Percentiles rank a stretch among this genome's conserved stretches.
Evolutionary conservation across 2,888 invertebrate species (phyloP).

Genomic region (Agriopis leucophaearia): DNA sequence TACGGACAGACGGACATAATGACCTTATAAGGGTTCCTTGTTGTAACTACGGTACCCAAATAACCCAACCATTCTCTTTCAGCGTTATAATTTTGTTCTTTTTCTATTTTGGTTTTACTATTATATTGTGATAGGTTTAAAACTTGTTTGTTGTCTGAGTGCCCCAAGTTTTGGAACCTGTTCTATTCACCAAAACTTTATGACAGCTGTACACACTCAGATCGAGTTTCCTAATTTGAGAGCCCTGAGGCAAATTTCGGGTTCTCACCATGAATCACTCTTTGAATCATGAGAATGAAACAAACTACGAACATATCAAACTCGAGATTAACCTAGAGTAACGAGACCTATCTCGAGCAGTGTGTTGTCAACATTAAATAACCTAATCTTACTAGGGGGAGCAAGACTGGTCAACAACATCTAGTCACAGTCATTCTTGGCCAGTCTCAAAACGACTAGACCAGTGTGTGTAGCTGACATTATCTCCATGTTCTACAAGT

Average conservation of each 20-base stretch:
- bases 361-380: too few species aligned
- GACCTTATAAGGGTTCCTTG: too few species aligned
- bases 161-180: not conserved
- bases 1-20: too few species aligned
- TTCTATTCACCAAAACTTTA: not conserved
- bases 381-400: too few species aligned
- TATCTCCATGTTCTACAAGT: too few species aligned
- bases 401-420: too few species aligned
- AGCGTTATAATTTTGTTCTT: not conserved
- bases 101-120: not conserved
- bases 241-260: not conserved
- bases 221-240: not conserved
- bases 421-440: too few species aligned
- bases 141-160: constrained; percentile 3
- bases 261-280: not conserved
- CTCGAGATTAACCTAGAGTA: too few species aligned
- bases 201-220: not conserved
- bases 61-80: not conserved
- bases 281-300: not conserved
- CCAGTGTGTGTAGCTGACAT: too few species aligned
- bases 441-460: too few species aligned
- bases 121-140: constrained; percentile 6
- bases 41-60: not conserved
- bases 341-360: too few species aligned
- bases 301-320: not conserved